Base-by-base conservation (phyloP, 2,113 vertebrate genomes). In the Vulpes lagopus region DNA sequence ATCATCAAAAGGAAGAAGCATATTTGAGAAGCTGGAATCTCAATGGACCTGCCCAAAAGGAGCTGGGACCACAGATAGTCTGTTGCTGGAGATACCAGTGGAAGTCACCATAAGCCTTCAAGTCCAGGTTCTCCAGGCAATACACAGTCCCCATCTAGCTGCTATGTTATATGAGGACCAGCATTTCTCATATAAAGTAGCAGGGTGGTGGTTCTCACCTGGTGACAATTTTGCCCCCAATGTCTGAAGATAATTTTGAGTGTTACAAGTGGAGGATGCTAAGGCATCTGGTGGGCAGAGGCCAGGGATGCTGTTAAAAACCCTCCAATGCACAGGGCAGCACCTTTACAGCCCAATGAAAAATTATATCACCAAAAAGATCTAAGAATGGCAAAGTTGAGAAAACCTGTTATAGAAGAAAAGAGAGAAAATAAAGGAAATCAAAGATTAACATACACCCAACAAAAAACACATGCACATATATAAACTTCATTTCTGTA, bases 171-270 rank as follows among this genome's bases (percentile, higher is more conserved):
- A 59, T 22, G 9, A 91, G 62, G 32, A 67, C 10, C 65, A 92
- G 32, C 20, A 62, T 6, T 71, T 62, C 20, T 93, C 51, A 7
- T 38, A 78, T 23, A 30, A 49, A 73, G 60, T 15, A 27, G 16
- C 8, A 87, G 20, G 94, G 43, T 9, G 15, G 12, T 38, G 19
- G 73, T 73, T 67, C 71, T 73, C 30, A 71, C 2, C 19, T 17
- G 12, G 2, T 1, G 2, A 20, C 27, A 10, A 30, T n/a, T 92
- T 65, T 25, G 1, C 32, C n/a, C 12, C 30, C 1, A 8, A 3
- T 20, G 30, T 80, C 67, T 92, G 30, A 85, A 87, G 81, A 79
- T 6, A 32, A 25, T 51, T 89, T 53, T 84, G 51, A 93, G 19
- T 32, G n/a, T 60, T 43, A 59, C 51, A 1, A 4, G 5, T 53